These are phyloP conservation scores for Enhydra lutris DNA, from an alignment of 2,113 vertebrate species.

Conservation along the genomic window DNA sequence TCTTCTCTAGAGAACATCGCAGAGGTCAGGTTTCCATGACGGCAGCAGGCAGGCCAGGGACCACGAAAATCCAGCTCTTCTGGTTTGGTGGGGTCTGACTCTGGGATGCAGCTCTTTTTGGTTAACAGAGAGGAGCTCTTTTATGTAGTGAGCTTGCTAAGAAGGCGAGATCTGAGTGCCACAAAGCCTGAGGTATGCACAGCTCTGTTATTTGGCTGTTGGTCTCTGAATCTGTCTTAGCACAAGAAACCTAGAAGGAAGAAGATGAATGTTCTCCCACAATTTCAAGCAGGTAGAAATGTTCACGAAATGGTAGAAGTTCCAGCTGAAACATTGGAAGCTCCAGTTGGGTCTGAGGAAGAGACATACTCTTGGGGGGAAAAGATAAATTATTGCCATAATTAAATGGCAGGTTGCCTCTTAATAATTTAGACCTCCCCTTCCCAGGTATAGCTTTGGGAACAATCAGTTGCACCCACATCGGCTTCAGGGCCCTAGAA, in stretches of 20 bases:
- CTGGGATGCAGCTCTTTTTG: not conserved
- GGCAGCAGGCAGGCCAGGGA: not conserved
- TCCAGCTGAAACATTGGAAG: not conserved
- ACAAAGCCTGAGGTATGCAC: not conserved
- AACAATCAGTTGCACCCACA: not conserved
- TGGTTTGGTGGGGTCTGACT: not conserved
- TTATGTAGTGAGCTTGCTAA: not conserved
- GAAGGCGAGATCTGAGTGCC: not conserved
- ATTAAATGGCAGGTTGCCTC: not conserved
- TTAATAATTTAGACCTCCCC: not conserved
- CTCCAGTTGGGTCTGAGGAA: not conserved
- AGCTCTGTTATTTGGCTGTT: not conserved
- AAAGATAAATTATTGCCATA: not conserved
- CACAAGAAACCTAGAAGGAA: not conserved
- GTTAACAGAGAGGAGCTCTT: not conserved
- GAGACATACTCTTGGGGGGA: not conserved
- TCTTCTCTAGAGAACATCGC: not conserved
- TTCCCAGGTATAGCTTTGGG: not conserved
- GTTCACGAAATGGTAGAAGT: not conserved
- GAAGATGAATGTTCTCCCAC: not conserved
- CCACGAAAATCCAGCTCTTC: not conserved
- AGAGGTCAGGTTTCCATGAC: not conserved
- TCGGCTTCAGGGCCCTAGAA: not conserved
- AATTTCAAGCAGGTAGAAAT: not conserved
- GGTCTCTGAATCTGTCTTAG: not conserved